A percentile compares a stretch with the other conserved stretches of the same genome.
These are phyloP conservation scores for Venustoraphidia nigricollis DNA, from an alignment of 2,888 invertebrate genomes.

Conservation along the genomic window DNA sequence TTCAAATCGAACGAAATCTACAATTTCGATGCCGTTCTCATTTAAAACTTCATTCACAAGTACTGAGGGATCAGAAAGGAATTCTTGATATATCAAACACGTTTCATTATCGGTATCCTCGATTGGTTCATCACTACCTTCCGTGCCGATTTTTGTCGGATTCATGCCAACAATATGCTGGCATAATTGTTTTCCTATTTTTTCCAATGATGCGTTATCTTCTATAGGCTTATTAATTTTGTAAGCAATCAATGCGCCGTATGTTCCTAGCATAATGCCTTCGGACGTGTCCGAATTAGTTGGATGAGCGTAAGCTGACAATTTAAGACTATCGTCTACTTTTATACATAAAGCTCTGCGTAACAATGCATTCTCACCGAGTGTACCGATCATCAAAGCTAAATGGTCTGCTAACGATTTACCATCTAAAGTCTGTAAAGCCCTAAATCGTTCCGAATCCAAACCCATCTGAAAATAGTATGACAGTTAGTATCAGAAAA, in stretches of 20 bases:
- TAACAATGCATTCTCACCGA: constrained; percentile 82
- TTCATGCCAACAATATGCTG: constrained; percentile 89
- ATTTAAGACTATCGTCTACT: constrained; percentile 32
- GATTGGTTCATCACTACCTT: constrained; percentile 40
- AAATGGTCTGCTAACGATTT: constrained; percentile 65
- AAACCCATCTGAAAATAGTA: constrained; percentile 35
- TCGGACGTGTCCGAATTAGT: constrained; percentile 31
- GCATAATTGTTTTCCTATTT: constrained; percentile 60
- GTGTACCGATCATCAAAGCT: constrained; percentile 69
- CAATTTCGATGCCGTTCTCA: constrained; percentile 44
- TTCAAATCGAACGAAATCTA: constrained; percentile 77
- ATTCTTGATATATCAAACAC: constrained; percentile 74
- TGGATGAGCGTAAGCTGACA: constrained; percentile 72
- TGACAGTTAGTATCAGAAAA: neutral
- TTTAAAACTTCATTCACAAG: constrained; percentile 59
- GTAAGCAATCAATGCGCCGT: constrained; percentile 70
- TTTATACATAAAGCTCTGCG: constrained; percentile 65
- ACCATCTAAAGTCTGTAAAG: constrained; percentile 43
- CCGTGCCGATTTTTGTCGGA: constrained; percentile 57
- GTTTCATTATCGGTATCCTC: constrained; percentile 59
- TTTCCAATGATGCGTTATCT: constrained; percentile 23
- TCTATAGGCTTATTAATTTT: constrained; percentile 27
- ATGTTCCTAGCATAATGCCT: constrained; percentile 57
- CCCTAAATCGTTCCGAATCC: constrained; percentile 49
- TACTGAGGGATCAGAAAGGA: constrained; percentile 58